Base-by-base conservation (phyloP, 2,888 invertebrate genomes). In the Chaitophorus viminalis region DNA sequence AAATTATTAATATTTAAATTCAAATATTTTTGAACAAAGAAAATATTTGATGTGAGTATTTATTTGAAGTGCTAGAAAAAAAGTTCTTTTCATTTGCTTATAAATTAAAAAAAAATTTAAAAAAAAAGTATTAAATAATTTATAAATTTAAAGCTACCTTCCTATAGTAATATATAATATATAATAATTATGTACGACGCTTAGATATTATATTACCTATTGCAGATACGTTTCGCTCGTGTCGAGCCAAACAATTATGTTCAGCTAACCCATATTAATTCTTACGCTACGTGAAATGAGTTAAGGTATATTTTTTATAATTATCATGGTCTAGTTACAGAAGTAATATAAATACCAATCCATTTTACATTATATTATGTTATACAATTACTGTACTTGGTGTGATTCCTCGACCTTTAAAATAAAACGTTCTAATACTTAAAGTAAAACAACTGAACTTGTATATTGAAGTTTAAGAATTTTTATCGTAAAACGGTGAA, bases 381-480 rank as follows among this genome's bases (percentile, higher is more conserved):
- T 39, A 39, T 39, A 39, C 39, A n/a, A n/a, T n/a, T 39, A 29
- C 39, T n/a, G 36, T 4, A 29, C 68, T 46, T 46, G 9, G 29
- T 21, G 39, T 68, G 39, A 46, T 81, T 81, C 39, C 29, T 68
- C 36, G 21, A 81, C 68, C 29, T 81, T 81, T 68, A 68, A 81
- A 81, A 39, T 29, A 31, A 68, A 29, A n/a, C n/a, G 68, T 1
- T 29, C 21, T 31, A 29, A 68, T 29, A 39, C 36, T 68, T 18
- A 65, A 68, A 79, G 9, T 1, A 46, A 46, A 11, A 2, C 14
- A 11, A 14, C 11, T 14, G 14, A 46, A 46, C 36, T 39, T 0
- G 9, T 33, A 4, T 33, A 31, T 33, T 18, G 6, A 72, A 17
- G 33, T 60, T 33, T 14, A 60, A 6, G 25, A 33, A 79, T 36